These are phyloP conservation scores for Ictalurus punctatus DNA, from an alignment of 2,113 vertebrate species.

Conservation along the genomic window DNA sequence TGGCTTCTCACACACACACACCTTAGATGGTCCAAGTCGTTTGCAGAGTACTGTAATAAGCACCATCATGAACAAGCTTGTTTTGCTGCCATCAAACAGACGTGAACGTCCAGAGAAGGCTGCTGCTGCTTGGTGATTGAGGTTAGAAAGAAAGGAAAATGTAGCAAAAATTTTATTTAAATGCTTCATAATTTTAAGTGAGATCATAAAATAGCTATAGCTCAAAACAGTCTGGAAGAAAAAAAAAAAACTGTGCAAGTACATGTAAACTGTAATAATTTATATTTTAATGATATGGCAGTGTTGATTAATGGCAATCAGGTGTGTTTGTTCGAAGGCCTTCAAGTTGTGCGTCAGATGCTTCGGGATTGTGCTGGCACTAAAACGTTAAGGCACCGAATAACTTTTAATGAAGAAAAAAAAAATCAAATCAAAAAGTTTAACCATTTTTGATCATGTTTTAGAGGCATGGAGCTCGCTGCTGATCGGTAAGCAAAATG, in stretches of 20 bases:
- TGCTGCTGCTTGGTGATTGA: too few relatives aligned
- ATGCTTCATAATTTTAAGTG: neutral
- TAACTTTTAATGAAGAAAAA: neutral
- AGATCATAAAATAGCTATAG: neutral
- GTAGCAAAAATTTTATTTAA: neutral
- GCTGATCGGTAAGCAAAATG: neutral
- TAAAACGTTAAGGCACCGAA: neutral
- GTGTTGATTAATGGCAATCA: constrained; percentile 28
- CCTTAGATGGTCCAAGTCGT: neutral
- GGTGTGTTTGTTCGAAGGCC: constrained; percentile 36
- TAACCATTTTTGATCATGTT: neutral
- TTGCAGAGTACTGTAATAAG: neutral
- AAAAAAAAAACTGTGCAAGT: neutral
- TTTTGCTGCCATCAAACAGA: constrained; percentile 3
- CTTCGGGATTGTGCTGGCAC: neutral
- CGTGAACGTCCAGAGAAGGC: neutral
- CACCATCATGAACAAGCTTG: neutral
- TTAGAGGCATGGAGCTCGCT: neutral
- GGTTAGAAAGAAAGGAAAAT: neutral
- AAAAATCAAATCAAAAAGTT: neutral
- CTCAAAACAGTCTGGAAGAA: neutral
- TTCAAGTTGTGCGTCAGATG: neutral
- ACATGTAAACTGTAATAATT: constrained; percentile 3
- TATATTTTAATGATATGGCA: neutral
- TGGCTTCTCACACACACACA: neutral